Conservation (phyloP, 2,888 invertebrate species). For the Lottia scabra region DNA sequence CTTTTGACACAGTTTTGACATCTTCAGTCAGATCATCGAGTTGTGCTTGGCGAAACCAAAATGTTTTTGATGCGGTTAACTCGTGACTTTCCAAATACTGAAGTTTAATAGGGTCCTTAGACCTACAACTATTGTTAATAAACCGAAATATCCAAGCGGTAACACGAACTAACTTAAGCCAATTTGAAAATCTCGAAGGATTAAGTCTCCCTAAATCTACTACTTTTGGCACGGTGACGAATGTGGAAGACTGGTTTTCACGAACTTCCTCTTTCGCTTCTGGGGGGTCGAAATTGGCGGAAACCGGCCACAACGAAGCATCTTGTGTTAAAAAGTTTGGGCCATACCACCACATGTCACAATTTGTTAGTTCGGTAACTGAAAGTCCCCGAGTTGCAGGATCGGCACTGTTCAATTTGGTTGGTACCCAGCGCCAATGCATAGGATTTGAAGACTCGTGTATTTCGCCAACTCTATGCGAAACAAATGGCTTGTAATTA, state of each 20-base stretch:
- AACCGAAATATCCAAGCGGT: no score
- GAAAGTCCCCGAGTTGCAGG: conserved; percentile 8
- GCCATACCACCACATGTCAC: conserved; percentile 15
- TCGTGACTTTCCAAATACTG: no score
- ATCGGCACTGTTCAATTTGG: conserved; percentile 21
- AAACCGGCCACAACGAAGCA: conserved; percentile 3
- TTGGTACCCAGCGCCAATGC: conserved; percentile 20
- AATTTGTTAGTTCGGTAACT: not conserved
- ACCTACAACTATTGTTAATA: no score
- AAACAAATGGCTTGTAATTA: conserved; percentile 14
- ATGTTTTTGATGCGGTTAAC: no score
- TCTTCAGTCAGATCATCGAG: conserved; percentile 13
- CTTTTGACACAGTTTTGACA: not conserved
- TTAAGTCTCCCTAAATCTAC: no score
- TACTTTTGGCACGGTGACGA: no score
- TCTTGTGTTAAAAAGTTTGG: not conserved
- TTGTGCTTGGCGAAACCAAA: conserved; percentile 6
- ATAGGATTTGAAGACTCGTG: conserved; percentile 13
- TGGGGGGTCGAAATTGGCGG: not conserved
- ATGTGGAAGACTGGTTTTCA: no score
- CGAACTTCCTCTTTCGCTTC: not conserved
- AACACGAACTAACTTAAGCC: no score
- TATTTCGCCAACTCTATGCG: conserved; percentile 17
- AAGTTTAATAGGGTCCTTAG: no score
- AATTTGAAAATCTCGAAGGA: no score